These are phyloP conservation scores for Anguilla pacifica DNA, from an alignment of 2,797 vertebrate species.

Conservation along the genomic window DNA sequence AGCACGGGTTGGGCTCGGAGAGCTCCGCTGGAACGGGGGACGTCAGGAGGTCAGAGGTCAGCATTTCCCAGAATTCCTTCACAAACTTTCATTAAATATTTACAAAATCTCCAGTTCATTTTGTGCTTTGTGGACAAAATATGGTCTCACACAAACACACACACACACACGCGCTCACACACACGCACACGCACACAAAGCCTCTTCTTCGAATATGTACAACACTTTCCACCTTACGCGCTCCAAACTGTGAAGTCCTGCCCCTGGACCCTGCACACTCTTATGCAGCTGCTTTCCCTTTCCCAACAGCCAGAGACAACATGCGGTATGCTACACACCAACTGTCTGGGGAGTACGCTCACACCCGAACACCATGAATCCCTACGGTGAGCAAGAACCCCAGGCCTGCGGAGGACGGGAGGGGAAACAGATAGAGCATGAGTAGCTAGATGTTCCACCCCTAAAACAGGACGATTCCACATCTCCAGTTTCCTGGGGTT, in stretches of 20 bases:
- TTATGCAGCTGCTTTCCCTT: neutral
- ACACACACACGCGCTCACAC: neutral
- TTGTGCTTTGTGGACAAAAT: neutral
- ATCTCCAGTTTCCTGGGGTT: neutral
- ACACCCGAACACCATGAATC: neutral
- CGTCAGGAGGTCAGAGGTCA: neutral
- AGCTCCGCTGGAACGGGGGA: slow-evolving; percentile 50
- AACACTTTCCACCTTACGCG: neutral
- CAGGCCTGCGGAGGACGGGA: neutral
- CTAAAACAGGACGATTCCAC: neutral
- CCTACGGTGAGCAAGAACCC: neutral
- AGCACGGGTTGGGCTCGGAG: slow-evolving; percentile 79
- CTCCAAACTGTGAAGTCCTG: neutral
- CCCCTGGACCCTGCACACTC: neutral
- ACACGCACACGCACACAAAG: neutral
- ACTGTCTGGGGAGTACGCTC: neutral
- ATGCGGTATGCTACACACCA: neutral
- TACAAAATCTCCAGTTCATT: neutral
- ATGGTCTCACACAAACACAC: neutral
- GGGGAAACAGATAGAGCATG: slow-evolving; percentile 14
- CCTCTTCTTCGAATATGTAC: neutral
- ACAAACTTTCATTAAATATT: neutral
- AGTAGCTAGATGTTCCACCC: neutral
- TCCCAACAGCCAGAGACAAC: neutral
- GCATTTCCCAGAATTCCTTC: neutral